phyloP scores from a whole-genome alignment of 1,140 invertebrate genomes.

The Dufourea novaeangliae region DNA sequence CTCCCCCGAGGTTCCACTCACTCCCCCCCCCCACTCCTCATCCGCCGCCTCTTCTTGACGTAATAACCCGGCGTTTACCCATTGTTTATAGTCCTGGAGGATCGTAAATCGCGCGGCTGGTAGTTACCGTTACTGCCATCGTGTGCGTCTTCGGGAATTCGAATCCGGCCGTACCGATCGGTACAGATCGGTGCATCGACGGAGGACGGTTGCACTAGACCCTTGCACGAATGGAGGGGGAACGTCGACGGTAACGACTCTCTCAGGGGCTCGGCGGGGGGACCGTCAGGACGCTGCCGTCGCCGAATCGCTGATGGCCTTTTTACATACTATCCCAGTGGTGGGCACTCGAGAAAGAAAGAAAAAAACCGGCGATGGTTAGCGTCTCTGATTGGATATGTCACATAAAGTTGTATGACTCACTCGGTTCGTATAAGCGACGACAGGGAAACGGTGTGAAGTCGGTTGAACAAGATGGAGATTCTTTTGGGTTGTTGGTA shows the following conservation, averaged over 20 bases:
- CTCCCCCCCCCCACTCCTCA: constrained; percentile 34
- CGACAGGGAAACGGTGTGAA: too few relatives aligned
- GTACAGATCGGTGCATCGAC: constrained; percentile 28
- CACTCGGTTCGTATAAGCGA: constrained; percentile 17
- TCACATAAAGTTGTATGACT: constrained; percentile 43
- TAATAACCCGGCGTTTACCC: constrained; percentile 71
- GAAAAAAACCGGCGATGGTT: constrained; percentile 27
- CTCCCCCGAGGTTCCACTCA: neutral
- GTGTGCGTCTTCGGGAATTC: constrained; percentile 47
- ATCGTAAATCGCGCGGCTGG: constrained; percentile 59
- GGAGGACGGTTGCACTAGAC: neutral
- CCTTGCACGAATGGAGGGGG: constrained; percentile 1
- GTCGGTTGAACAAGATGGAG: too few relatives aligned
- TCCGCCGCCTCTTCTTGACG: constrained; percentile 51
- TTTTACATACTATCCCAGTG: constrained; percentile 50
- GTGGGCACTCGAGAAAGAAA: constrained; percentile 5
- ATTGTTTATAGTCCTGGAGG: constrained; percentile 67
- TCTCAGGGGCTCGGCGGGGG: constrained; percentile 53
- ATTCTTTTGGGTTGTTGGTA: too few relatives aligned
- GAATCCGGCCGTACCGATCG: constrained; percentile 22
- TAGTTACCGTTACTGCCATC: constrained; percentile 49
- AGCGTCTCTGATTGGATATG: constrained; percentile 12
- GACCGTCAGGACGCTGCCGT: constrained; percentile 21
- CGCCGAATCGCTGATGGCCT: constrained; percentile 44
- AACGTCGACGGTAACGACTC: constrained; percentile 57